A percentile compares a stretch with the other conserved stretches of the same genome.
phyloP scores from a whole-genome alignment of 53 echinoderm and acorn worm genomes.

The Temnopleurus reevesii region DNA sequence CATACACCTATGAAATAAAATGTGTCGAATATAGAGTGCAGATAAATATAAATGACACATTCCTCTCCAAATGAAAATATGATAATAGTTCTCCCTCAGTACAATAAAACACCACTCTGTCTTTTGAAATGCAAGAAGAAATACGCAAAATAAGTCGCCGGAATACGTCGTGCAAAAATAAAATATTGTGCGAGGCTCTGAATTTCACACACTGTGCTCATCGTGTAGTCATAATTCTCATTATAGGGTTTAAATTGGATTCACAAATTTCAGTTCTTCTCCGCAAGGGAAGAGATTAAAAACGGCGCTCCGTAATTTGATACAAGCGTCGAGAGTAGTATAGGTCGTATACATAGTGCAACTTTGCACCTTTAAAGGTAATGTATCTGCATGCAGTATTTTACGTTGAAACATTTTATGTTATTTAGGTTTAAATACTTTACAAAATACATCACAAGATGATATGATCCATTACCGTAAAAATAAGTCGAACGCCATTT shows the following conservation, averaged over 20 bases:
- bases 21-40: background rate
- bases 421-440: too few species aligned
- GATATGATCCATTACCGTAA: too few species aligned
- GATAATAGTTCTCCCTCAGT: background rate
- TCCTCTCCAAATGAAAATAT: background rate
- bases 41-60: too few species aligned
- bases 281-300: background rate
- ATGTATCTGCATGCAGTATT: too few species aligned
- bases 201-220: background rate
- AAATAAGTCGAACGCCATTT: too few species aligned
- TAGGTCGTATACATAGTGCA: too few species aligned
- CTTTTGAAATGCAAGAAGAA: background rate
- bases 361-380: too few species aligned
- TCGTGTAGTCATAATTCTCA: conserved; percentile 26
- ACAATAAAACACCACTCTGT: background rate
- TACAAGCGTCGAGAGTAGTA: background rate
- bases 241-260: background rate
- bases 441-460: too few species aligned
- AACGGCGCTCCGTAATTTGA: background rate
- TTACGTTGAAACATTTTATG: too few species aligned
- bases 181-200: background rate
- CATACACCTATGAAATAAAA: background rate
- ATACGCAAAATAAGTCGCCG: background rate
- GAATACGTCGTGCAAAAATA: background rate
- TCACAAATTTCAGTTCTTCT: background rate